Evolutionary conservation across 2,113 vertebrate species (phyloP), one percentile per base, ranked within the genome.

Genomic region (Crypturellus undulatus): DNA sequence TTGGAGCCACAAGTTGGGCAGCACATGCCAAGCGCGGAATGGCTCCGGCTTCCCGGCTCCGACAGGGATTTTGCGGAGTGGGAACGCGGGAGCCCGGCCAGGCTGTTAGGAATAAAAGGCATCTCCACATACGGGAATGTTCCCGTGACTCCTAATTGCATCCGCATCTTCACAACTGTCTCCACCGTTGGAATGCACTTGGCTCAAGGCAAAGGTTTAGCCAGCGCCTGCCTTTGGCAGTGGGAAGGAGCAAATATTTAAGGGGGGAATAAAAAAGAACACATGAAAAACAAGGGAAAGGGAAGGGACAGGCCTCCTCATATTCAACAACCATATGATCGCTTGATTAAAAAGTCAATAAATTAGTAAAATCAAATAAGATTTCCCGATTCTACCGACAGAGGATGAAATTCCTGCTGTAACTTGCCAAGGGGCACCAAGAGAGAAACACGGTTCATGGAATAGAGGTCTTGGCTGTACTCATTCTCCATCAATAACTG

Each of bases 91-190:
- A 84, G 19, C 15, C 62, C 67, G 75, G 84, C 38, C 71, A 86
- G 68, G 47, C 5, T 38, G n/a, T 60, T 22, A 85, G 14, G 22
- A n/a, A 21, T 75, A 7, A 78, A 18, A 62, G 12, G 30, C 54
- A 32, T 32, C 16, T 58, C 7, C 12, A 9, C 11, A 10, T 4
- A 17, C 20, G 28, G 56, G 69, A 89, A 64, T 8, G 24, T 21
- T 32, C 10, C 2, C 1, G 79, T 68, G 49, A 34, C 78, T 49
- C 64, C 64, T 19, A 22, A 49, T 28, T 10, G 34, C 1, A 10
- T 12, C 84, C 5, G 0, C 9, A 24, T 9, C 56, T 56, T 32
- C 36, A 28, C 3, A 21, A 65, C 1, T 12, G 22, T 19, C 30
- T 81, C 72, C 64, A 51, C 47, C 43, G 84, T 34, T 71, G 36